phyloP scores from a whole-genome alignment of 2,888 invertebrate genomes.

The Drosophila prolongata region DNA sequence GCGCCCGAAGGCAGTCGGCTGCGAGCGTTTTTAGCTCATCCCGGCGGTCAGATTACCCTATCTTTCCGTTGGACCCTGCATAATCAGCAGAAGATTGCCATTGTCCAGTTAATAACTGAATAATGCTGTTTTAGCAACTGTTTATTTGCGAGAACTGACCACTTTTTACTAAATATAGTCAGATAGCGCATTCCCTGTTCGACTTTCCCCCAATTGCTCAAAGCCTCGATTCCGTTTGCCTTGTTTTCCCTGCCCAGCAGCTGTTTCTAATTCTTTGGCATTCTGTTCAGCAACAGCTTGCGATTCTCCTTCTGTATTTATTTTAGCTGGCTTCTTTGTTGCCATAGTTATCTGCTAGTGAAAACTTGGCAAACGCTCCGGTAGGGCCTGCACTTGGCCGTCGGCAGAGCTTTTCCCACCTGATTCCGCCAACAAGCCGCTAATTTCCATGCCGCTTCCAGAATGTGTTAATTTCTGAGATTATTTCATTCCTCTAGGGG shows the following conservation, averaged over 20 bases:
- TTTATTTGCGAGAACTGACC: background rate
- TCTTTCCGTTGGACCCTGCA: background rate
- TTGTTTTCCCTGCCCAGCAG: constrained; percentile 26
- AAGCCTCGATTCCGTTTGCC: constrained; percentile 6
- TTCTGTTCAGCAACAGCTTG: constrained; percentile 33
- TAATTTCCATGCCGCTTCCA: constrained; percentile 53
- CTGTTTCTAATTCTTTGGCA: constrained; percentile 48
- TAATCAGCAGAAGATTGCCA: constrained; percentile 6
- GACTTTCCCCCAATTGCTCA: background rate
- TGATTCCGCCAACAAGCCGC: constrained; percentile 60
- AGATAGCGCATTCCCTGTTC: constrained; percentile 27
- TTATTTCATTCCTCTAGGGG: constrained; percentile 2
- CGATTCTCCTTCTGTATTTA: constrained; percentile 26
- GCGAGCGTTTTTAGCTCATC: constrained; percentile 4
- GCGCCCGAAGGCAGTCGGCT: constrained; percentile 48
- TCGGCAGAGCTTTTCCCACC: constrained; percentile 19
- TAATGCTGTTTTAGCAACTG: constrained; percentile 3
- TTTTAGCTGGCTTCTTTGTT: constrained; percentile 36
- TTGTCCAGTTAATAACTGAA: background rate
- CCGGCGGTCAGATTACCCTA: constrained; percentile 12
- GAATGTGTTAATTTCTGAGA: constrained; percentile 55
- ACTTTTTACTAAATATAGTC: background rate
- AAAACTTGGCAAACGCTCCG: constrained; percentile 27
- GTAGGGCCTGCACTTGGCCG: constrained; percentile 8
- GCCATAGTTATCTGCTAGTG: constrained; percentile 22